Conservation (phyloP, 2,888 invertebrate species). For the Trissolcus japonicus region DNA sequence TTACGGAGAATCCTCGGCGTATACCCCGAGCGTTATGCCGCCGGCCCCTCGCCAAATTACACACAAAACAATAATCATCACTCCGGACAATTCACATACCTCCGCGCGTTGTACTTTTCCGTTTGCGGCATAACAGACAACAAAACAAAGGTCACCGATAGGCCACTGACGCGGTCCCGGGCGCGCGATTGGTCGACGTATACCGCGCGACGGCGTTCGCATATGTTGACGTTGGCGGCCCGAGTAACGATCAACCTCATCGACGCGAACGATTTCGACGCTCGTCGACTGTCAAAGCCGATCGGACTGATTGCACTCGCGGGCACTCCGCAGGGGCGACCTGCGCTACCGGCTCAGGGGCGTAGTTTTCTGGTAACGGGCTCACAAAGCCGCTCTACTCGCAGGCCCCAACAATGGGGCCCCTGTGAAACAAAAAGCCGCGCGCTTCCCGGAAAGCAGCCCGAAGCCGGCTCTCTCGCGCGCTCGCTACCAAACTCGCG, state of each 20-base stretch:
- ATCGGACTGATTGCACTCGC: conserved; percentile 24
- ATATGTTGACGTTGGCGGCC: no score
- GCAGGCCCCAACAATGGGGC: background rate
- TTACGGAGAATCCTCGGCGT: conserved; percentile 62
- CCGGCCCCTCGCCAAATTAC: no score
- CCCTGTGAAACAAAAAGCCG: conserved; percentile 1
- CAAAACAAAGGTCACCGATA: no score
- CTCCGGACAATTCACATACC: no score
- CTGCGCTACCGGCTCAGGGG: conserved; percentile 56
- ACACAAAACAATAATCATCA: no score
- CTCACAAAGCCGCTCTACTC: conserved; percentile 6
- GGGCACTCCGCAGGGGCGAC: conserved; percentile 44
- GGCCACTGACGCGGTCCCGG: background rate
- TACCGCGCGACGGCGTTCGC: conserved; percentile 1
- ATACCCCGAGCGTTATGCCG: conserved; percentile 1
- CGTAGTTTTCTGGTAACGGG: conserved; percentile 41
- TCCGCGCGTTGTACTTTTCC: no score
- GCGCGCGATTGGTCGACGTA: background rate
- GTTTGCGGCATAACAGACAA: no score
- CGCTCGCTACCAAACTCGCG: conserved; percentile 1
- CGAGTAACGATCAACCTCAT: no score
- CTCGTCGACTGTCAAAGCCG: conserved; percentile 55
- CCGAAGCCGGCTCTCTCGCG: background rate
- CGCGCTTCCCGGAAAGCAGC: conserved; percentile 3
- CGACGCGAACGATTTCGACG: background rate